These are phyloP conservation scores for Drymonia ruficornis DNA, from an alignment of 2,888 invertebrate genomes.

Conservation along the genomic window DNA sequence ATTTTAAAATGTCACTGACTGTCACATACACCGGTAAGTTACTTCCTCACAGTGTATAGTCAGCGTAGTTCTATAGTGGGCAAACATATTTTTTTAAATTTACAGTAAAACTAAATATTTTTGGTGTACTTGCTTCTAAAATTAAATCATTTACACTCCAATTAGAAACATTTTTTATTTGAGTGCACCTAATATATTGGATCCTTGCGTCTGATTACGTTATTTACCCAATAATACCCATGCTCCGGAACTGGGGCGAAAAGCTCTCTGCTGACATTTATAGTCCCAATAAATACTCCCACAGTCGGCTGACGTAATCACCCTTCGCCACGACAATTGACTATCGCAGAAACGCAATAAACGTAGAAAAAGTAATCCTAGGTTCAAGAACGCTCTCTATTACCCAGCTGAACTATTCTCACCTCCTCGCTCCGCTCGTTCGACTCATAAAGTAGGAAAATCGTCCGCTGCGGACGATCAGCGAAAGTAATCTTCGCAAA, in stretches of 20 bases:
- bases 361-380: slow-evolving; percentile 24
- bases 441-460: slow-evolving; percentile 61
- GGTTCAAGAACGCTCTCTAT: slow-evolving; percentile 36
- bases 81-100: too few relatives aligned
- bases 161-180: not conserved
- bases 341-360: slow-evolving; percentile 19
- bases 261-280: slow-evolving; percentile 3
- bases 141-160: not conserved
- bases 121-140: too few relatives aligned
- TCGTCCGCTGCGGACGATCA: slow-evolving; percentile 62
- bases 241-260: not conserved
- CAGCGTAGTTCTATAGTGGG: too few relatives aligned
- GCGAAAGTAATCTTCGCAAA: slow-evolving; percentile 66
- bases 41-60: too few relatives aligned
- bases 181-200: not conserved
- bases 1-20: too few relatives aligned
- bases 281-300: slow-evolving; percentile 5
- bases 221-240: not conserved
- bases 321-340: slow-evolving; percentile 15
- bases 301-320: slow-evolving; percentile 12
- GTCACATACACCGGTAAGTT: too few relatives aligned
- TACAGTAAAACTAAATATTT: too few relatives aligned
- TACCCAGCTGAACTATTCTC: slow-evolving; percentile 50
- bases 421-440: slow-evolving; percentile 52
- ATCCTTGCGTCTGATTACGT: not conserved